Evolutionary conservation across 2,888 invertebrate genomes (phyloP), one percentile per base, ranked within the genome.

Genomic region (Chloromyia formosa): DNA sequence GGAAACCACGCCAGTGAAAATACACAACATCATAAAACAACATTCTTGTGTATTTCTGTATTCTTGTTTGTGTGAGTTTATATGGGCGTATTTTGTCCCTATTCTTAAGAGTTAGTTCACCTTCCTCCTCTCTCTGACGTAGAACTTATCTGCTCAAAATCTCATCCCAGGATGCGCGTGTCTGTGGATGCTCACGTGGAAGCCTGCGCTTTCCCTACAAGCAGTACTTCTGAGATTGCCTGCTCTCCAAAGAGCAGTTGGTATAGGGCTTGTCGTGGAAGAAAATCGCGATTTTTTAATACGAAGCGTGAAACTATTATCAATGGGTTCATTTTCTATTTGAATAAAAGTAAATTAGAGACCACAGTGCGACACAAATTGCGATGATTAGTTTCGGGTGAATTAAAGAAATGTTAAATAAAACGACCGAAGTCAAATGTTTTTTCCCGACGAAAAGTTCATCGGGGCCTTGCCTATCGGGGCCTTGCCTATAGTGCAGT

Each of bases 171-270:
- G 49, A 49, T 49, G 49, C 49, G 49, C 49, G 49, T 49, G 16
- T 49, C 49, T 12, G 16, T 49, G 10, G 49, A 49, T 49, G 49
- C 49, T 49, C 49, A 49, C 49, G 49, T 49, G 49, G 14, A 49
- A n/a, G 49, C 49, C 49, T 49, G 49, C 49, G 49, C 49, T n/a
- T 49, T 49, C 12, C 12, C 16, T 3, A 49, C 12, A n/a, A 3
- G 14, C 12, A 12, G 49, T n/a, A 7, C 49, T 49, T 49, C 49
- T n/a, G 12, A 49, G 49, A 49, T 49, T n/a, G 16, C 12, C 42
- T 42, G 42, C 49, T 49, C 49, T 49, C 49, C 49, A 12, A 49
- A 49, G 49, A 49, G 49, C 49, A 49, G 49, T 49, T 49, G 49
- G 49, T n/a, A 12, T 49, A 49, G 49, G 49, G 49, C 49, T 49